phyloP scores from a whole-genome alignment of 2,888 invertebrate species.

The Polydesmus complanatus region DNA sequence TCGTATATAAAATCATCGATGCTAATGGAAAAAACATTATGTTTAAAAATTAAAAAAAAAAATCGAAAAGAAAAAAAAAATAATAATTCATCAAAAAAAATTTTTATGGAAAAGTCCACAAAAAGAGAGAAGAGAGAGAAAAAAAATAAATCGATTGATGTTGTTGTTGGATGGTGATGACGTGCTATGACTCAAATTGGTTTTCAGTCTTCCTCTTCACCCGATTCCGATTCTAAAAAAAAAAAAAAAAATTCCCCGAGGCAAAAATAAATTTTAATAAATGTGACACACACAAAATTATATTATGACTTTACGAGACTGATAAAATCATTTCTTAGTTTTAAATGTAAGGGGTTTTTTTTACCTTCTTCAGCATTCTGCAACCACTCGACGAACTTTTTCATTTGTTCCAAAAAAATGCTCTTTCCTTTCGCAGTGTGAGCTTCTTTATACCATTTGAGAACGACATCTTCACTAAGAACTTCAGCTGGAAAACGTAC shows the following conservation, averaged over 20 bases:
- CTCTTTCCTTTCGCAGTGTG: slow-evolving; percentile 90
- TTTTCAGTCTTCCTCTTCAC: slow-evolving; percentile 34
- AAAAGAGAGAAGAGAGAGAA: too few species aligned
- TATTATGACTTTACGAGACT: too few species aligned
- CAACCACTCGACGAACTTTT: slow-evolving; percentile 92
- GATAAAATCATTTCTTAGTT: neutral
- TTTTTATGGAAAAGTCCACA: too few species aligned
- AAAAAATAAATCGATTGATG: too few species aligned
- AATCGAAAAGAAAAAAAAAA: too few species aligned
- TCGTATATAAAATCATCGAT: neutral
- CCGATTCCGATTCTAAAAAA: slow-evolving; percentile 37
- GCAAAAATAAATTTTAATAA: too few species aligned
- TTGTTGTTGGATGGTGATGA: too few species aligned
- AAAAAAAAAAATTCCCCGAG: slow-evolving; percentile 7
- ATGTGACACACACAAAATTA: too few species aligned
- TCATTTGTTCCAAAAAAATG: slow-evolving; percentile 97
- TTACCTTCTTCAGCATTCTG: slow-evolving; percentile 83
- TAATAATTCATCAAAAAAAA: too few species aligned
- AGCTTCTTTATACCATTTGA: slow-evolving; percentile 91
- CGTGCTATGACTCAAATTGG: neutral
- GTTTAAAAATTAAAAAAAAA: too few species aligned
- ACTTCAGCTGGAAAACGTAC: slow-evolving; percentile 53
- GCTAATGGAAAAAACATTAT: neutral
- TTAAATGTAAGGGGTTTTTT: neutral
- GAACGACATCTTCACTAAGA: slow-evolving; percentile 83